Percentiles rank a stretch among this genome's conserved stretches.
Conservation (phyloP, 2,113 vertebrate species). For the Thermophis baileyi region DNA sequence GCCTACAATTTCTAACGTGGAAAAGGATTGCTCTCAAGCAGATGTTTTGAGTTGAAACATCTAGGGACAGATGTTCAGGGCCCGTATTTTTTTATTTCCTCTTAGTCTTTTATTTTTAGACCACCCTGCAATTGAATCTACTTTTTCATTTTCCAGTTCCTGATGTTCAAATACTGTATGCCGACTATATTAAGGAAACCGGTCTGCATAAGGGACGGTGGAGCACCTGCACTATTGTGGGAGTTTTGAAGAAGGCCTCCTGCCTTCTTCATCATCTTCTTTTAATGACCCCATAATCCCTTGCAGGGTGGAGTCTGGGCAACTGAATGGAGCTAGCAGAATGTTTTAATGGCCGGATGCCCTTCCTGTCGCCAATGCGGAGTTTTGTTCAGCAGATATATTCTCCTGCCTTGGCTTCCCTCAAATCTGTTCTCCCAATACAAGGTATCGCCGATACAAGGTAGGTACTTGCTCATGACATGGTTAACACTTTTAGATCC, state of each 20-base stretch:
- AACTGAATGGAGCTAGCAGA: no score
- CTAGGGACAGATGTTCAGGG: neutral
- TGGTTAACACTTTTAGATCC: neutral
- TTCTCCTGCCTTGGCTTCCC: neutral
- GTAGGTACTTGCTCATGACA: neutral
- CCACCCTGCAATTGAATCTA: neutral
- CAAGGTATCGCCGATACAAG: neutral
- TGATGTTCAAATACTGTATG: neutral
- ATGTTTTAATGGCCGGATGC: no score
- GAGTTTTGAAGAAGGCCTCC: neutral
- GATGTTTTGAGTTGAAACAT: neutral
- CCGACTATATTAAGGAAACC: neutral
- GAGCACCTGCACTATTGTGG: neutral
- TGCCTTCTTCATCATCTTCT: neutral
- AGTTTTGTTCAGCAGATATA: no score
- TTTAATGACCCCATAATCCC: no score
- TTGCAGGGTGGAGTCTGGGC: no score
- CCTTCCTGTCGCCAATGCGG: no score
- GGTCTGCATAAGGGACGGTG: neutral
- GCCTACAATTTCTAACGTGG: neutral
- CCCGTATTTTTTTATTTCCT: neutral
- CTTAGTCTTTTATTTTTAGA: neutral
- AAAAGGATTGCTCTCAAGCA: neutral
- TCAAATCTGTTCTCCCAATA: neutral
- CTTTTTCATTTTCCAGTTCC: neutral